Base-by-base conservation (phyloP, 2,888 invertebrate species). In the Drosophila longiperda region DNA sequence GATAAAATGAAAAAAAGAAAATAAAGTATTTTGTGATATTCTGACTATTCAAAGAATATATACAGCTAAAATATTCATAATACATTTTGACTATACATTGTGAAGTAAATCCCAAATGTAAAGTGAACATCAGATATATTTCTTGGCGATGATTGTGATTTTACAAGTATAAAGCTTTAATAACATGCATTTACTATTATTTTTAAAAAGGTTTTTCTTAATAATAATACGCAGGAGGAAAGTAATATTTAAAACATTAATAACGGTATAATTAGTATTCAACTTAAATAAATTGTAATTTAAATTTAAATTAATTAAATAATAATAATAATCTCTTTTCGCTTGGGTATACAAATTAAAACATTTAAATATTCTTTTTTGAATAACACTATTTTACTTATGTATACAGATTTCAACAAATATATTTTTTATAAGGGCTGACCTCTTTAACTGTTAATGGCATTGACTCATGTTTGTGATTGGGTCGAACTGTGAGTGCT, bases 391-490 rank as follows among this genome's bases (percentile, higher is more conserved):
- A 40, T 8, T 7, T 20, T 29, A n/a, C 23, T n/a, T 33, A 33
- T 20, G 29, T 26, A 52, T 66, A 4, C 0, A 40, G 9, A 59
- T 26, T 66, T 40, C 5, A 34, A 52, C 55, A 72, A 64, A 36
- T 36, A 32, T 45, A 58, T 50, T 52, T 61, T 17, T 1, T 8
- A 49, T 23, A 26, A n/a, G 5, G 29, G 20, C 50, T 32, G 50
- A 17, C n/a, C 7, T 34, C 50, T 20, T 45, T 17, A 73, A 84
- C 79, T 79, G 85, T 69, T 85, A 87, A 85, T 87, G 88, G 79
- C 88, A 74, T 85, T 76, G 72, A 74, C 60, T 66, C 78, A 73
- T 73, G 57, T 77, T 71, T 73, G 77, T 77, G 85, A 66, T 71
- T 66, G 73, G 66, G 63, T 38, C 29, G 15, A 26, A 42, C 38